Conservation (phyloP, 2,113 vertebrate species). For the Erythrocebus patas region DNA sequence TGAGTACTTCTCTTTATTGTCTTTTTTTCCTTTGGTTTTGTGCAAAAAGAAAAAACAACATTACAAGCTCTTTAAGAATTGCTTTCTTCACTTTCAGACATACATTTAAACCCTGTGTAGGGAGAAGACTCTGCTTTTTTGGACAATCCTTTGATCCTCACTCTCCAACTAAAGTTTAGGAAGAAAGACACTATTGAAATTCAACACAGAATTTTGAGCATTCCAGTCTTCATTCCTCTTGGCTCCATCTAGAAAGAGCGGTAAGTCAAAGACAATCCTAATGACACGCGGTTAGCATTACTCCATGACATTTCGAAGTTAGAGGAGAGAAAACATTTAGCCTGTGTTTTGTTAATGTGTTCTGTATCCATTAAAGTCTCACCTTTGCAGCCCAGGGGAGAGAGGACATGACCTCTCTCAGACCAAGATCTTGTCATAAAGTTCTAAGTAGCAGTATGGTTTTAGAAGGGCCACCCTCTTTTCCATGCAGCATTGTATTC, state of each 20-base stretch:
- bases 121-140: background rate
- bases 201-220: background rate
- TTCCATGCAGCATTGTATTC: background rate
- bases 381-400: too few species aligned
- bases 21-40: background rate
- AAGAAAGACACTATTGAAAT: background rate
- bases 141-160: background rate
- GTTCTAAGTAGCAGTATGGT: background rate
- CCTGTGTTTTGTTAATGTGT: too few species aligned
- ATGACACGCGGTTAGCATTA: background rate
- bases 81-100: background rate
- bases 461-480: background rate
- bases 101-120: background rate
- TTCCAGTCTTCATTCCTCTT: background rate
- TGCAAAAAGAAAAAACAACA: background rate
- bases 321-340: background rate
- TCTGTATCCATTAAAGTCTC: too few species aligned
- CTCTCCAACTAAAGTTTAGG: background rate
- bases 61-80: background rate
- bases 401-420: background rate
- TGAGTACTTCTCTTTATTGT: background rate
- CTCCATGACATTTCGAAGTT: background rate
- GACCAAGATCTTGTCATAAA: background rate
- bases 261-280: background rate
- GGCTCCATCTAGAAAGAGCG: background rate